phyloP scores from a whole-genome alignment of 2,797 vertebrate genomes.

The Scolopax rusticola region DNA sequence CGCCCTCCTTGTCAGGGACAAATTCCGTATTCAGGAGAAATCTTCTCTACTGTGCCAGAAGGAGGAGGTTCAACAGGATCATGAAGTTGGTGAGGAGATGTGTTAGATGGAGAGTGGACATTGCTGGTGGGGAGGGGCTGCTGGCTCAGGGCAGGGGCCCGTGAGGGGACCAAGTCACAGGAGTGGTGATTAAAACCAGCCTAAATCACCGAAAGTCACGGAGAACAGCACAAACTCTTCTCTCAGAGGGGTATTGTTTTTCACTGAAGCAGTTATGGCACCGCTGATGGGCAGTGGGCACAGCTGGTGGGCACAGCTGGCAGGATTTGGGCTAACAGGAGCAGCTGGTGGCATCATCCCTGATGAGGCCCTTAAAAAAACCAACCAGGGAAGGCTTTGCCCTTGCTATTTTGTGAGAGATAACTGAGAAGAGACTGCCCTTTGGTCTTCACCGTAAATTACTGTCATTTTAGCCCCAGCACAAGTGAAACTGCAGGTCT shows the following conservation, averaged over 20 bases:
- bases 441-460: background rate
- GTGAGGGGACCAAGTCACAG: rapidly evolving
- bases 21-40: background rate
- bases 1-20: constrained; percentile 9
- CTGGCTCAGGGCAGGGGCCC: background rate
- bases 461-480: background rate
- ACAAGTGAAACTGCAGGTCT: background rate
- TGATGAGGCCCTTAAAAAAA: background rate
- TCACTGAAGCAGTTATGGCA: rapidly evolving
- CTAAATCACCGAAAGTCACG: background rate
- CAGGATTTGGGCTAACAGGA: background rate
- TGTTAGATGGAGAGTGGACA: background rate
- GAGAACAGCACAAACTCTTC: background rate
- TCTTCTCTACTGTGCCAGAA: background rate
- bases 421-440: background rate
- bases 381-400: background rate
- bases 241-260: background rate
- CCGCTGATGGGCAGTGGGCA: rapidly evolving
- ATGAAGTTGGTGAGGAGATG: background rate
- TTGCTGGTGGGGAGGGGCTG: background rate
- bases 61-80: background rate
- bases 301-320: background rate
- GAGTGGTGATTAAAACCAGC: background rate
- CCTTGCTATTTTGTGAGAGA: background rate
- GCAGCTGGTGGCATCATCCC: background rate